Evolutionary conservation across 2,797 vertebrate genomes (phyloP).

Genomic region (Antrozous pallidus): DNA sequence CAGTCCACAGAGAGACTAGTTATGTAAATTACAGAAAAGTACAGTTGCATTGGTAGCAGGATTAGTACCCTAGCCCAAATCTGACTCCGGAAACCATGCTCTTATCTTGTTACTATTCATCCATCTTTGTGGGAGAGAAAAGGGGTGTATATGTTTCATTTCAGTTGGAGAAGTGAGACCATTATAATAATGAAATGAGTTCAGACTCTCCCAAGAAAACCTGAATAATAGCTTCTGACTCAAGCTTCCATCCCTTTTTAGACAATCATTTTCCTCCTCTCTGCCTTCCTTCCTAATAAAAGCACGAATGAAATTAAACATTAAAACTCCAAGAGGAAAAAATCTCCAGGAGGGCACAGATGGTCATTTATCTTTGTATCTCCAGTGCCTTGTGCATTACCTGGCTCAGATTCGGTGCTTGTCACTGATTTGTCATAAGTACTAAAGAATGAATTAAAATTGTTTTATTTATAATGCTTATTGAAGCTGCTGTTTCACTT

Average conservation of each 20-base stretch:
- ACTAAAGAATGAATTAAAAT: constrained; percentile 43
- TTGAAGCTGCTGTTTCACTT: constrained; percentile 48
- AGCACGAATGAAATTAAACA: constrained; percentile 72
- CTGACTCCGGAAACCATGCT: neutral
- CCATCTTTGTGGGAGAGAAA: neutral
- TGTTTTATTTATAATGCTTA: constrained; percentile 55
- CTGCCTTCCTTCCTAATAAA: constrained; percentile 67
- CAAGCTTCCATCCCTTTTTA: constrained; percentile 36
- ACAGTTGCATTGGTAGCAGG: neutral
- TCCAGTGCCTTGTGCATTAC: constrained; percentile 51
- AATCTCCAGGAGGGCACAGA: constrained; percentile 47
- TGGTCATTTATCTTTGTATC: constrained; percentile 72
- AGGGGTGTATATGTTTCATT: neutral
- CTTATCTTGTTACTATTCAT: neutral
- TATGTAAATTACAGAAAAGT: neutral
- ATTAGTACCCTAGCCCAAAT: neutral
- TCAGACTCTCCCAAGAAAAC: constrained; percentile 31
- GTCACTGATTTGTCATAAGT: constrained; percentile 46
- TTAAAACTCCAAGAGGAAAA: constrained; percentile 66
- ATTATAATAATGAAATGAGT: constrained; percentile 34
- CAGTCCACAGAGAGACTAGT: neutral
- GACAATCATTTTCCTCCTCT: constrained; percentile 52
- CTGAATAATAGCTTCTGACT: constrained; percentile 43
- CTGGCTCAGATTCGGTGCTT: constrained; percentile 62
- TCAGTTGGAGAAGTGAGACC: constrained; percentile 19